These are phyloP conservation scores for Ardeotis arabs DNA, from an alignment of 2,113 vertebrate genomes.

Conservation along the genomic window DNA sequence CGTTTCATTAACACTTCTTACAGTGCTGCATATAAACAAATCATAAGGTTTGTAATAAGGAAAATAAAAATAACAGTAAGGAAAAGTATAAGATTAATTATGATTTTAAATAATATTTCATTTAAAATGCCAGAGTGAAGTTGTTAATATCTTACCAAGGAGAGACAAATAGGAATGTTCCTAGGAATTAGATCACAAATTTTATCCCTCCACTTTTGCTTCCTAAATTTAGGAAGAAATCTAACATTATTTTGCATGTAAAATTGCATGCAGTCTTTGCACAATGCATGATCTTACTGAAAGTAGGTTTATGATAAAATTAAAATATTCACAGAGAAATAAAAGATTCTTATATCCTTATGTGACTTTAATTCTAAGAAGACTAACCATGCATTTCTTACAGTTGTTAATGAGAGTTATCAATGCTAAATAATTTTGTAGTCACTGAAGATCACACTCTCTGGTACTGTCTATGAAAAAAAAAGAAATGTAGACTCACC, in stretches of 20 bases:
- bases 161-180: background rate
- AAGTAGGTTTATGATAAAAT: background rate
- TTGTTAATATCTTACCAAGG: background rate
- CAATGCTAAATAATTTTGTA: conserved; percentile 1
- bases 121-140: background rate
- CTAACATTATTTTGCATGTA: background rate
- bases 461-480: background rate
- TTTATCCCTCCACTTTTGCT: background rate
- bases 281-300: background rate
- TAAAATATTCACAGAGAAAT: background rate
- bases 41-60: background rate
- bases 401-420: background rate
- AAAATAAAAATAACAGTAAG: background rate
- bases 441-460: background rate
- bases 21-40: background rate
- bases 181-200: background rate
- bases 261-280: background rate
- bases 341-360: background rate
- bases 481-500: background rate
- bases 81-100: background rate
- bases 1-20: background rate
- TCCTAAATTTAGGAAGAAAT: background rate
- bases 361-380: background rate
- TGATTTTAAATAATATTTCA: background rate
- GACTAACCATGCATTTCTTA: background rate